These are phyloP conservation scores for Eupelmus urozonus DNA, from an alignment of 2,888 invertebrate genomes.

Conservation along the genomic window DNA sequence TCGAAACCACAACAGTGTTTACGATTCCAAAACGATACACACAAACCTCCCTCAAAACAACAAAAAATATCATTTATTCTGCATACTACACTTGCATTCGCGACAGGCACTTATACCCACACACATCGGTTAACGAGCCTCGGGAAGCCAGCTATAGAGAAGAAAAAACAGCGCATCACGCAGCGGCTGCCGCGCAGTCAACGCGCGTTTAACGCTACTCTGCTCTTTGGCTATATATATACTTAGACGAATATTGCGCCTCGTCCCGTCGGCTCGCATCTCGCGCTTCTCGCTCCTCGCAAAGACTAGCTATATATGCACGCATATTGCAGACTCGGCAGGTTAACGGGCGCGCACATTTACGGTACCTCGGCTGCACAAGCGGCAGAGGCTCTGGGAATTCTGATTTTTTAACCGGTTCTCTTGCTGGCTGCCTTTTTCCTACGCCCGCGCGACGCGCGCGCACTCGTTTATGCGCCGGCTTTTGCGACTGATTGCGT, in stretches of 20 bases:
- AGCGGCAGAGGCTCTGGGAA: conserved; percentile 66
- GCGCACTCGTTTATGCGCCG: no score
- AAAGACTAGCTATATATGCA: no score
- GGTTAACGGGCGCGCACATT: conserved; percentile 49
- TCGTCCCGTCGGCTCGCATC: conserved; percentile 26
- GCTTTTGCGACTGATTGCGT: no score
- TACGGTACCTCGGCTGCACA: conserved; percentile 66
- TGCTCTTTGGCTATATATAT: background rate
- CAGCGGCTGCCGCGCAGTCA: background rate
- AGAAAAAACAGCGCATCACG: no score
- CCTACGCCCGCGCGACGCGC: no score
- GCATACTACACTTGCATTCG: no score
- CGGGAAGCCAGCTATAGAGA: no score
- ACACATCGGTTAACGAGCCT: background rate
- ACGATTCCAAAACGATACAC: background rate
- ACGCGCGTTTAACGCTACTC: background rate
- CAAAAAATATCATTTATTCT: conserved; percentile 4
- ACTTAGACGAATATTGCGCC: conserved; percentile 20
- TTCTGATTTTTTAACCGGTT: conserved; percentile 69
- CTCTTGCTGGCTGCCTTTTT: no score
- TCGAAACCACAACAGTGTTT: no score
- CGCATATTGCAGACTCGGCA: no score
- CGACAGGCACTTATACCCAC: background rate
- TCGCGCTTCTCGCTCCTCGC: conserved; percentile 67
- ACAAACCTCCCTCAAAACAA: background rate